Conservation (phyloP, 2,113 vertebrate genomes). For the Pituophis catenifer region DNA sequence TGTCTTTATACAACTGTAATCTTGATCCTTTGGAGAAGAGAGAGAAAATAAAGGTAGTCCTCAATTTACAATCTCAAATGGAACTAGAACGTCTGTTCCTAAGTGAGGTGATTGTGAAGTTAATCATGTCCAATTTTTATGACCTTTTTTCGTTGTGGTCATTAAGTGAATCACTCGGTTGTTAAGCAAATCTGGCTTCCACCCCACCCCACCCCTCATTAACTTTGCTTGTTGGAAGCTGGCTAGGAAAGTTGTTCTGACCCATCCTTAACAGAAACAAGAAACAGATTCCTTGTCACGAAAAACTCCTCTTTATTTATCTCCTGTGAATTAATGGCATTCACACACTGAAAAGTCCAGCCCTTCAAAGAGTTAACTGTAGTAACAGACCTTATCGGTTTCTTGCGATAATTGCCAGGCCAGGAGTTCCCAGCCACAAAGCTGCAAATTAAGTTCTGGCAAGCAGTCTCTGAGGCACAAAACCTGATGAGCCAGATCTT, state of each 20-base stretch:
- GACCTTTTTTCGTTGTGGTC: neutral
- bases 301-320: no score
- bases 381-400: no score
- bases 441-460: no score
- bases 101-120: neutral
- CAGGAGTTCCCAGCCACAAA: no score
- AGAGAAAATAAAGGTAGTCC: neutral
- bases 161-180: neutral
- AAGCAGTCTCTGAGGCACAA: no score
- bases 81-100: neutral
- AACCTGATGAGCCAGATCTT: no score
- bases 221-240: neutral
- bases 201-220: neutral
- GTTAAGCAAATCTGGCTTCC: neutral
- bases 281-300: no score
- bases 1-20: neutral
- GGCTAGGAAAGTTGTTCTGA: neutral
- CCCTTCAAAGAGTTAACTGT: no score
- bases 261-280: no score
- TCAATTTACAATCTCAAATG: neutral
- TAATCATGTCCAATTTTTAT: neutral
- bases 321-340: no score
- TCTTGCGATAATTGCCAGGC: no score
- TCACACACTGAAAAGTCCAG: no score
- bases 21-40: conserved; percentile 4